Percentiles rank a stretch among this genome's conserved stretches.
Conservation (phyloP, 2,113 vertebrate genomes). For the Chaetodon auriga region DNA sequence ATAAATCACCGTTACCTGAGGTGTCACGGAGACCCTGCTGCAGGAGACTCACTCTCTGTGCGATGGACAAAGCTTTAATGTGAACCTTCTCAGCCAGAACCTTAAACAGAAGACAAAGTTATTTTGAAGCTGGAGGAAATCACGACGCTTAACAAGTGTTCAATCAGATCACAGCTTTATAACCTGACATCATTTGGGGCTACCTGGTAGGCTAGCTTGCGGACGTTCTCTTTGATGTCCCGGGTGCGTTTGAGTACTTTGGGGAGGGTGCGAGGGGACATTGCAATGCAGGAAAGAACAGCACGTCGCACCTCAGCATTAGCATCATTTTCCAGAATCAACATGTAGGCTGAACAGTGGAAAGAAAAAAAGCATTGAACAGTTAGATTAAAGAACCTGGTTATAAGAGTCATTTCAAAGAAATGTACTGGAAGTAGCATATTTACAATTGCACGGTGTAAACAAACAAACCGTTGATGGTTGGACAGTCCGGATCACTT, state of each 20-base stretch:
- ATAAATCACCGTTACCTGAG: slow-evolving; percentile 85
- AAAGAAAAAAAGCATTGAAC: background rate
- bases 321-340: slow-evolving; percentile 92
- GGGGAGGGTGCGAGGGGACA: slow-evolving; percentile 89
- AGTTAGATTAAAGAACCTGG: background rate
- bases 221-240: slow-evolving; percentile 93
- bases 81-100: slow-evolving; percentile 96
- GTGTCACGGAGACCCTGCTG: slow-evolving; percentile 93
- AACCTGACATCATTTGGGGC: background rate
- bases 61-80: slow-evolving; percentile 92
- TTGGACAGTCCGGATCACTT: slow-evolving; percentile 90
- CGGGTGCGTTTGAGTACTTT: slow-evolving; percentile 91
- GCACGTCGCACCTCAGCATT: slow-evolving; percentile 94
- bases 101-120: slow-evolving; percentile 76
- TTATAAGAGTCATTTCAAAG: too few species aligned
- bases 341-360: slow-evolving; percentile 87
- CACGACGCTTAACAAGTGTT: background rate
- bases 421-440: too few species aligned
- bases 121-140: background rate
- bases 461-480: slow-evolving; percentile 86
- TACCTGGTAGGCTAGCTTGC: slow-evolving; percentile 95
- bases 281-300: slow-evolving; percentile 93
- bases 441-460: background rate
- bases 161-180: background rate
- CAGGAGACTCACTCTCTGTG: slow-evolving; percentile 93